phyloP scores from a whole-genome alignment of 2,888 invertebrate genomes.

The Drosophila maculinotata region DNA sequence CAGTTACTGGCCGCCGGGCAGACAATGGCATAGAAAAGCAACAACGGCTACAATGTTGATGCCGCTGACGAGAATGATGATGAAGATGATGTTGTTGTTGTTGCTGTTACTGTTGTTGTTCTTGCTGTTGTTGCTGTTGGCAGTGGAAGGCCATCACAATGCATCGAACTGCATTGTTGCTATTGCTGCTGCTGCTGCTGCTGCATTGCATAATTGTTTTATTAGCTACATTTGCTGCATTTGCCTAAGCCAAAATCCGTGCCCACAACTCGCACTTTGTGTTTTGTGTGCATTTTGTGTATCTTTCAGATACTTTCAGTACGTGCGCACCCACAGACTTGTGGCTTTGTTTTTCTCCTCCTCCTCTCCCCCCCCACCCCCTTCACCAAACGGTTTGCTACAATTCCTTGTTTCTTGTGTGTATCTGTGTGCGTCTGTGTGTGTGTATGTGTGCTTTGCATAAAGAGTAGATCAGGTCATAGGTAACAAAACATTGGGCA shows the following conservation, averaged over 20 bases:
- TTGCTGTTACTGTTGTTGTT: slow-evolving; percentile 1
- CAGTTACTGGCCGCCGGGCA: slow-evolving; percentile 69
- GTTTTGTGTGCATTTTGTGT: slow-evolving; percentile 45
- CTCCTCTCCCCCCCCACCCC: too few species aligned
- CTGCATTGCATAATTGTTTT: slow-evolving; percentile 74
- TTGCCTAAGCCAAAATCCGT: slow-evolving; percentile 71
- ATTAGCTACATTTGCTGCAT: slow-evolving; percentile 73
- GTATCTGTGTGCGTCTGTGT: slow-evolving; percentile 1
- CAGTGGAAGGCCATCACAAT: slow-evolving; percentile 18
- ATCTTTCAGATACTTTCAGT: slow-evolving; percentile 62
- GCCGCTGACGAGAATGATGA: slow-evolving; percentile 46
- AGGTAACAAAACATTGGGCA: slow-evolving; percentile 39
- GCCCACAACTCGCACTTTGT: slow-evolving; percentile 30
- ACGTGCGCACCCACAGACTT: slow-evolving; percentile 45
- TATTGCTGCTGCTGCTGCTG: slow-evolving; percentile 26
- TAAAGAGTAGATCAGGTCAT: slow-evolving; percentile 49
- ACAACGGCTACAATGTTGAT: slow-evolving; percentile 57
- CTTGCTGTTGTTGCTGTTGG: slow-evolving; percentile 8
- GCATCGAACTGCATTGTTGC: slow-evolving; percentile 21
- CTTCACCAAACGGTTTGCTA: slow-evolving; percentile 17
- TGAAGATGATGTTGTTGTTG: slow-evolving; percentile 48
- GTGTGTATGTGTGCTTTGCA: slow-evolving; percentile 26
- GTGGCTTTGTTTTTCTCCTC: slow-evolving; percentile 53
- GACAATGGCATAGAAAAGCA: slow-evolving; percentile 66
- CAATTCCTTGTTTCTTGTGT: background rate